Percentiles rank a stretch among this genome's conserved stretches.
Conservation (phyloP, 2,888 invertebrate species). For the Formica aserva region DNA sequence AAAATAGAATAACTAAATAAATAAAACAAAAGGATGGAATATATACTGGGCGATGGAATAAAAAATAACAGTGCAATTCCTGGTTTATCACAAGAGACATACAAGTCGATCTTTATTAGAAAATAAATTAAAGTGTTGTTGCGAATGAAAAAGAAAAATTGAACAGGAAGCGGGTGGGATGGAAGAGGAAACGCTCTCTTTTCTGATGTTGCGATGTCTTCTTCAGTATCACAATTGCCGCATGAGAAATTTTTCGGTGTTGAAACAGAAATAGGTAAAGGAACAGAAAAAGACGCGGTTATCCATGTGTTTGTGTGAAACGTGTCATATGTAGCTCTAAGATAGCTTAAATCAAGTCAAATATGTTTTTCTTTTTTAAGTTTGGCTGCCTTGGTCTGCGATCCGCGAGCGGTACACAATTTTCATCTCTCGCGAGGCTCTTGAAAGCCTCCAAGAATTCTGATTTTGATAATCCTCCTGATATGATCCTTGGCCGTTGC, state of each 20-base stretch:
- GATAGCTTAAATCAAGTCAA: constrained; percentile 50
- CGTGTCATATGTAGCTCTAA: constrained; percentile 62
- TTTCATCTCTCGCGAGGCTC: constrained; percentile 55
- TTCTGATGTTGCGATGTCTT: constrained; percentile 72
- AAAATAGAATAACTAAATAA: background rate
- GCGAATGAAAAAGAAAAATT: constrained; percentile 56
- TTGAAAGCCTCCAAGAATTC: constrained; percentile 10
- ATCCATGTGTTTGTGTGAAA: constrained; percentile 45
- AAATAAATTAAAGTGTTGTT: constrained; percentile 83
- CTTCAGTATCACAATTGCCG: constrained; percentile 80
- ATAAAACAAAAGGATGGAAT: background rate
- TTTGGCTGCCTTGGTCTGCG: constrained; percentile 76
- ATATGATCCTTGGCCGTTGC: background rate
- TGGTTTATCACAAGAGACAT: constrained; percentile 82
- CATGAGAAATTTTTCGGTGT: constrained; percentile 71
- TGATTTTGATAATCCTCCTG: background rate
- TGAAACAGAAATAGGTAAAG: constrained; percentile 26
- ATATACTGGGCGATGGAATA: background rate
- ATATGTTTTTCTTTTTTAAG: constrained; percentile 64
- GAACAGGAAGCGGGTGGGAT: constrained; percentile 26
- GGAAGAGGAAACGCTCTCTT: constrained; percentile 46
- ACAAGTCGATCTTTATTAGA: constrained; percentile 83
- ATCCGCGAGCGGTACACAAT: constrained; percentile 71
- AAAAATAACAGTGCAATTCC: constrained; percentile 37
- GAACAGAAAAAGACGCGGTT: constrained; percentile 40